These are phyloP conservation scores for Spongilla lacustris DNA, from an alignment of 37 sponge, comb jelly and placozoan genomes.

Conservation along the genomic window DNA sequence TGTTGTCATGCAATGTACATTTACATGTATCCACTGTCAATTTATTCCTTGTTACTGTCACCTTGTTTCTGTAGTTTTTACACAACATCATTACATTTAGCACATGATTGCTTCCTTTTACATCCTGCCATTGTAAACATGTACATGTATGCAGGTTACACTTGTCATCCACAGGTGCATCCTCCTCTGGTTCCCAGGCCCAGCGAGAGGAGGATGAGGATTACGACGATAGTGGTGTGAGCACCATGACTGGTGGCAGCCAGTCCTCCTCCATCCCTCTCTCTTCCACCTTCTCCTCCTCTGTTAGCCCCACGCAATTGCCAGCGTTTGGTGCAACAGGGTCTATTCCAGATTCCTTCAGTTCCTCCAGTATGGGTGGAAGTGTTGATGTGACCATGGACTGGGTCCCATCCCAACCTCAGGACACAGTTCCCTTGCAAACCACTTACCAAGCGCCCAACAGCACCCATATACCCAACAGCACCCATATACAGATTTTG, in stretches of 20 bases:
- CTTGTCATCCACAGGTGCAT: not conserved
- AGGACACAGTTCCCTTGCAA: not conserved
- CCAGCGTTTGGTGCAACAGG: not conserved
- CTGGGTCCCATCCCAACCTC: not conserved
- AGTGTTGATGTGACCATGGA: not conserved
- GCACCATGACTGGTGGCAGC: not conserved
- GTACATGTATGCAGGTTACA: too few relatives aligned
- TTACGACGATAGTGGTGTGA: slow-evolving; percentile 41
- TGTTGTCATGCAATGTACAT: too few relatives aligned
- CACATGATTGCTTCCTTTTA: too few relatives aligned
- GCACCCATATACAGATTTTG: not conserved
- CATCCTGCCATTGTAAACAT: too few relatives aligned
- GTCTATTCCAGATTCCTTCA: not conserved
- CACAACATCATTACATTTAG: too few relatives aligned
- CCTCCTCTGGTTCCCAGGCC: not conserved
- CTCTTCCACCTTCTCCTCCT: not conserved
- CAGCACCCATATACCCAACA: not conserved
- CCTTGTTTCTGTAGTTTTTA: too few relatives aligned
- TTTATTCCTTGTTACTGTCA: too few relatives aligned
- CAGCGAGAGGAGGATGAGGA: slow-evolving; percentile 12
- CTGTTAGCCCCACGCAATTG: not conserved
- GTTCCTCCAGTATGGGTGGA: not conserved
- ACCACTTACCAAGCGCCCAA: not conserved
- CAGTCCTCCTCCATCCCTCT: not conserved
- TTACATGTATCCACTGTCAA: too few relatives aligned